Conservation (phyloP, 2,797 vertebrate genomes). For the Tarsius wallacei region DNA sequence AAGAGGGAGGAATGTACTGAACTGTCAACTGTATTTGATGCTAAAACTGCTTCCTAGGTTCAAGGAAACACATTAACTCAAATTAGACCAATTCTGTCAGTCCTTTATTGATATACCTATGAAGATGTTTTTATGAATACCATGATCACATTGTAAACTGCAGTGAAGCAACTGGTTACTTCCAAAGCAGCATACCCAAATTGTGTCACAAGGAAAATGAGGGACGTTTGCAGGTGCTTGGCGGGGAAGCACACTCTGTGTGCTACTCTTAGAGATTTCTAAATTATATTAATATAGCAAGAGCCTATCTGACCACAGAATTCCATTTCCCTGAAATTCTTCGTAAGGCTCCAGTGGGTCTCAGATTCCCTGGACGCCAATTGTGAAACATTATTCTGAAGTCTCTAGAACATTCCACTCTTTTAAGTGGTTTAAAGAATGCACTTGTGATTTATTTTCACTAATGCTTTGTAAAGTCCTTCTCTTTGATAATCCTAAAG, state of each 20-base stretch:
- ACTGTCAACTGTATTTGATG: background rate
- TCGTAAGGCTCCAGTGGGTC: background rate
- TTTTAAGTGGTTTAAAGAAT: background rate
- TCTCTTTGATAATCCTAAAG: conserved; percentile 27
- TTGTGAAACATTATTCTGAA: background rate
- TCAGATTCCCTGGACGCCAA: background rate
- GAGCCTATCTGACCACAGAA: background rate
- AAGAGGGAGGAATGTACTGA: background rate
- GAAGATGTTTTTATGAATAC: background rate
- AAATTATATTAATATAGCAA: background rate
- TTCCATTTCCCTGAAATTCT: background rate
- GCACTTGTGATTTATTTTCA: background rate
- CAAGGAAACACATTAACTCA: background rate
- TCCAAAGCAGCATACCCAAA: conserved; percentile 1
- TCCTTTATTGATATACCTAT: background rate
- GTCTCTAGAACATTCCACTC: background rate
- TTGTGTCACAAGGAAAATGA: background rate
- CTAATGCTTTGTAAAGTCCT: background rate
- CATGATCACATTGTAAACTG: background rate
- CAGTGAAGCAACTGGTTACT: background rate
- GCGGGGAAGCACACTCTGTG: background rate
- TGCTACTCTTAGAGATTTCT: background rate
- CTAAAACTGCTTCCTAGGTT: background rate
- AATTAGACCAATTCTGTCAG: background rate
- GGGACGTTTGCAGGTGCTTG: background rate